Conservation (phyloP, 2,888 invertebrate genomes). For the Eucera pruinosa region DNA sequence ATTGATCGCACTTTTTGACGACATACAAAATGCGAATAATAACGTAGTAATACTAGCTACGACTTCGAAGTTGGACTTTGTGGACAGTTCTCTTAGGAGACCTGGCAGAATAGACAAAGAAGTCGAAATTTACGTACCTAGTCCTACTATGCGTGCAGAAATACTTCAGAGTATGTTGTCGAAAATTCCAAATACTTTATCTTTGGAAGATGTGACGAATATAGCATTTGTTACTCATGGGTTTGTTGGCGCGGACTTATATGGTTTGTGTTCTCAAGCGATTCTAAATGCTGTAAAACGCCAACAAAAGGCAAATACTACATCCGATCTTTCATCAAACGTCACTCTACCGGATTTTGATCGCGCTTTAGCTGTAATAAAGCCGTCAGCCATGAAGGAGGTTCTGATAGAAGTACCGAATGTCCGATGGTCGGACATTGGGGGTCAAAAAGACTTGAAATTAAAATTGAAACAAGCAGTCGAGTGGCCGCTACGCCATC, state of each 20-base stretch:
- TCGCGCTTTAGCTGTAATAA: conserved; percentile 88
- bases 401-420: conserved; percentile 94
- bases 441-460: conserved; percentile 95
- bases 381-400: conserved; percentile 96
- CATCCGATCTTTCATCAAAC: conserved; percentile 28
- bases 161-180: conserved; percentile 89
- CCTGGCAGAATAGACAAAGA: conserved; percentile 93
- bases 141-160: conserved; percentile 87
- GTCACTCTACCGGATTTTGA: conserved; percentile 86
- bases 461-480: conserved; percentile 94
- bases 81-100: conserved; percentile 91
- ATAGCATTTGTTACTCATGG: conserved; percentile 93
- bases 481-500: conserved; percentile 96
- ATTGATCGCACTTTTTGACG: conserved; percentile 88
- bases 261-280: conserved; percentile 91
- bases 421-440: conserved; percentile 96
- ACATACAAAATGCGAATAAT: conserved; percentile 85
- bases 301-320: conserved; percentile 21
- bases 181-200: conserved; percentile 86
- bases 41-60: conserved; percentile 91
- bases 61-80: conserved; percentile 90
- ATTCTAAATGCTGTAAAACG: conserved; percentile 87
- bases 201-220: conserved; percentile 86
- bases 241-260: conserved; percentile 95
- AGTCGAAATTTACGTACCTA: conserved; percentile 92